Percentiles rank a stretch among this genome's conserved stretches.
phyloP scores from a whole-genome alignment of 1,140 invertebrate species.

The Coenobita brevimanus region DNA sequence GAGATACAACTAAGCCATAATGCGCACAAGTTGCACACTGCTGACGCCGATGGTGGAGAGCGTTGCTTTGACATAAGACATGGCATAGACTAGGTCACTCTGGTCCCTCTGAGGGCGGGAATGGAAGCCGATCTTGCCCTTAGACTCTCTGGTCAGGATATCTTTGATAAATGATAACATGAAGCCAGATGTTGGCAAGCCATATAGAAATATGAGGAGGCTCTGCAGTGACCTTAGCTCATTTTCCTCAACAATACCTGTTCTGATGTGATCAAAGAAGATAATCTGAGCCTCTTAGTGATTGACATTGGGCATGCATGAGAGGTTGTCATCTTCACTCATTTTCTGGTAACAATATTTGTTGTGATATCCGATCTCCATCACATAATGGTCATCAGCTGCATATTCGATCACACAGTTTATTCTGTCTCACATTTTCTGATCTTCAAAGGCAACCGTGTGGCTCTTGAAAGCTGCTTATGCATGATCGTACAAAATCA shows the following conservation, averaged over 20 bases:
- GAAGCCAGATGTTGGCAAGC: not conserved
- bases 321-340: not conserved
- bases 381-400: not conserved
- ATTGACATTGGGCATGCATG: not conserved
- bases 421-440: not conserved
- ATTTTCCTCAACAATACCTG: not conserved
- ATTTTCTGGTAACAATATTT: not conserved
- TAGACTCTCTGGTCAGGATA: not conserved
- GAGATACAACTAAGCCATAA: not conserved
- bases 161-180: not conserved
- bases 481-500: not conserved
- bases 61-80: constrained; percentile 2
- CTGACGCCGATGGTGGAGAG: not conserved
- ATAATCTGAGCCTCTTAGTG: not conserved
- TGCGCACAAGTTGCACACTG: not conserved
- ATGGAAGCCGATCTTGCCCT: constrained; percentile 1
- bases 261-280: not conserved
- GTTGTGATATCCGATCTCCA: not conserved
- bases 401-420: not conserved
- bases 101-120: not conserved
- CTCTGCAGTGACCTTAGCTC: not conserved
- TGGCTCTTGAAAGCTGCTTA: not conserved
- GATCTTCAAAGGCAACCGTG: not conserved
- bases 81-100: constrained; percentile 3
- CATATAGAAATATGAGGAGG: not conserved